Evolutionary conservation across 2,797 vertebrate genomes (phyloP).

Genomic region (Takifugu ocellatus): DNA sequence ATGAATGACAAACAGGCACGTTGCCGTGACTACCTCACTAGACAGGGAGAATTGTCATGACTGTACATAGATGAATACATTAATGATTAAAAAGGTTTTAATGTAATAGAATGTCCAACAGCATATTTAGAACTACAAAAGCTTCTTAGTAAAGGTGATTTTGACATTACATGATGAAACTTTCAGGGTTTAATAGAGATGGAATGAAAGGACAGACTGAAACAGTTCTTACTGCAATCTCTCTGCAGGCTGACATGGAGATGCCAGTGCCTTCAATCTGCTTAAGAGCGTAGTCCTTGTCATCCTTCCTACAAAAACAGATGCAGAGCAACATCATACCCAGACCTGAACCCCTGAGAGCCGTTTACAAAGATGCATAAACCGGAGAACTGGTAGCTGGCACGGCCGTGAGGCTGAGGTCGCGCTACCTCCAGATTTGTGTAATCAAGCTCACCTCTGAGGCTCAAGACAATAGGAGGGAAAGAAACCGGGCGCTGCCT

Average conservation of each 20-base stretch:
- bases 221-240: constrained; percentile 93
- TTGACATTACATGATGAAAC: constrained; percentile 23
- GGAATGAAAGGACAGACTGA: constrained; percentile 25
- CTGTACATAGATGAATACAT: background rate
- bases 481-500: constrained; percentile 54
- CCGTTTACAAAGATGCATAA: constrained; percentile 46
- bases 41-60: background rate
- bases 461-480: constrained; percentile 57
- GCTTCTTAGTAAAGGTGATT: constrained; percentile 24
- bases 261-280: constrained; percentile 99
- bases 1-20: background rate
- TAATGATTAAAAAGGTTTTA: background rate
- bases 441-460: constrained; percentile 73
- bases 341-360: constrained; percentile 51
- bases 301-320: constrained; percentile 90
- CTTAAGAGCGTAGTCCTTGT: constrained; percentile 99
- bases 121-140: constrained; percentile 10
- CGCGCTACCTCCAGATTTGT: constrained; percentile 69
- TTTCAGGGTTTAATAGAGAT: constrained; percentile 14
- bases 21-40: background rate
- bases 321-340: constrained; percentile 61
- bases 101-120: constrained; percentile 2
- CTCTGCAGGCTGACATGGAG: constrained; percentile 99
- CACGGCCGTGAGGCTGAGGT: constrained; percentile 45
- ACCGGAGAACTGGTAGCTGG: constrained; percentile 55